Conservation (phyloP, 2,888 invertebrate species). For the Microplitis deprimator region DNA sequence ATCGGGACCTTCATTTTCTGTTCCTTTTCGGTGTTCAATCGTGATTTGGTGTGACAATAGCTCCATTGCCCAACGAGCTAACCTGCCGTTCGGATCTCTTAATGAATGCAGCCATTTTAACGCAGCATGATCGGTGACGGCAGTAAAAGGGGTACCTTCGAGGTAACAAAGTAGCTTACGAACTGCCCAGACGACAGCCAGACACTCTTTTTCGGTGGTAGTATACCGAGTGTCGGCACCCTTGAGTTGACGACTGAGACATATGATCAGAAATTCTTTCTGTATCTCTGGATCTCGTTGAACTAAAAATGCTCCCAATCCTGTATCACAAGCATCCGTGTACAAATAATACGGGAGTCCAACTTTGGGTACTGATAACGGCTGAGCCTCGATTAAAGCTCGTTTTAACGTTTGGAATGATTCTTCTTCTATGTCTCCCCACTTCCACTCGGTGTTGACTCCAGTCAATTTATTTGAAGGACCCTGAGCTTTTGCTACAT, state of each 20-base stretch:
- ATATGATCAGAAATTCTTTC: constrained; percentile 40
- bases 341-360: constrained; percentile 41
- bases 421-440: constrained; percentile 42
- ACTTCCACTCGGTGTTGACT: constrained; percentile 42
- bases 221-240: constrained; percentile 43
- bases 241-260: constrained; percentile 42
- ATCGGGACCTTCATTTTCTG: background rate
- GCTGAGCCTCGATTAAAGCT: constrained; percentile 27
- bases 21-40: background rate
- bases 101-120: constrained; percentile 39
- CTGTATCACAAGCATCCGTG: constrained; percentile 47
- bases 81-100: constrained; percentile 19
- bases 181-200: constrained; percentile 40
- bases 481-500: constrained; percentile 37
- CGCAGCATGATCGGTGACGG: constrained; percentile 52
- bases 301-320: constrained; percentile 45
- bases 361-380: constrained; percentile 32
- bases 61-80: constrained; percentile 16
- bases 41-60: background rate
- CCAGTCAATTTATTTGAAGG: constrained; percentile 43
- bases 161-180: constrained; percentile 40
- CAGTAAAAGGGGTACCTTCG: constrained; percentile 43
- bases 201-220: constrained; percentile 41
- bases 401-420: constrained; percentile 40
- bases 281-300: constrained; percentile 39